phyloP scores from a whole-genome alignment of 92 coral and sea anemone species.

The Phymanthus crucifer region DNA sequence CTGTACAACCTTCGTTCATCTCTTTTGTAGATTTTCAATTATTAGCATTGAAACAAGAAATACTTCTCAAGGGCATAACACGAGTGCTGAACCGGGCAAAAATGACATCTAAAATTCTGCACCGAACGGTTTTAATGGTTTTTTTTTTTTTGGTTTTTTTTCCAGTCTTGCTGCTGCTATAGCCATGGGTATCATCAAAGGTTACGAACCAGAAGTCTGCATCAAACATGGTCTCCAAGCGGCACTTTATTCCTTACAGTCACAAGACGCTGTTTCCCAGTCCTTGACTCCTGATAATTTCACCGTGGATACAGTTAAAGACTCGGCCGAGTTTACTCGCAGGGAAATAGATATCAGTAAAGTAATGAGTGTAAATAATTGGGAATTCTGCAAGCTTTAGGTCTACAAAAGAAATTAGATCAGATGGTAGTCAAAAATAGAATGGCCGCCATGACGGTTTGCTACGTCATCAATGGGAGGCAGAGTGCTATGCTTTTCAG shows the following conservation, averaged over 20 bases:
- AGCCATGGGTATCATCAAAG: slow-evolving; percentile 69
- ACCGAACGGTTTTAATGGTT: no score
- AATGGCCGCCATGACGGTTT: no score
- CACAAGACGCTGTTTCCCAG: slow-evolving; percentile 74
- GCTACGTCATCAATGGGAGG: no score
- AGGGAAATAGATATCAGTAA: slow-evolving; percentile 54
- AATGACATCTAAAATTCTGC: no score
- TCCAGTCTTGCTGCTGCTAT: slow-evolving; percentile 91
- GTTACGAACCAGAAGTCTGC: slow-evolving; percentile 76
- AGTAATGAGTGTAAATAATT: background rate
- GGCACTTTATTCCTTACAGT: slow-evolving; percentile 76
- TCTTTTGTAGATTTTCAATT: no score
- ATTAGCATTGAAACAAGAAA: no score
- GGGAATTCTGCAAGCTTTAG: background rate
- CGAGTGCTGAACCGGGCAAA: no score
- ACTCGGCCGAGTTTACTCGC: slow-evolving; percentile 65
- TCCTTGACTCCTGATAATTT: slow-evolving; percentile 73
- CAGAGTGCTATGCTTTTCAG: no score
- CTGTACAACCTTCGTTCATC: no score
- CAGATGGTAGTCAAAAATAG: no score
- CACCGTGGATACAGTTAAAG: slow-evolving; percentile 58
- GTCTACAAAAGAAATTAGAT: no score
- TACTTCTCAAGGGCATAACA: no score
- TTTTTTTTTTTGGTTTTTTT: slow-evolving; percentile 18
- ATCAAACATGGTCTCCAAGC: slow-evolving; percentile 91